phyloP scores from a whole-genome alignment of 2,888 invertebrate genomes.

The Sipha maydis region DNA sequence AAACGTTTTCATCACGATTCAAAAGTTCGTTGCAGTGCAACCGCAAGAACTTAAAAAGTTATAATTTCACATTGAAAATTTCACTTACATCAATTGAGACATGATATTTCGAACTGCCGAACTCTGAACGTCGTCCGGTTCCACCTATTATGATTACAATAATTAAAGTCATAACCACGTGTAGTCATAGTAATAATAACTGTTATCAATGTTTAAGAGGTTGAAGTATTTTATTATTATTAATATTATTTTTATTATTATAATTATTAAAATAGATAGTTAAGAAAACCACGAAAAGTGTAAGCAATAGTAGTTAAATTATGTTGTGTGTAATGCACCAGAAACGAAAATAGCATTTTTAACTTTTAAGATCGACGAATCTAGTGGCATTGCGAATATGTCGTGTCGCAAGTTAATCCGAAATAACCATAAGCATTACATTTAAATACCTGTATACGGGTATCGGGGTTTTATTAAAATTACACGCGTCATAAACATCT shows the following conservation, averaged over 20 bases:
- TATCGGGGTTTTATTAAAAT: neutral
- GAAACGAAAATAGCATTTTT: neutral
- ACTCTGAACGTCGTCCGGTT: neutral
- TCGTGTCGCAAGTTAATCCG: no score
- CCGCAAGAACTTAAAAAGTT: no score
- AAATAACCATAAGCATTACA: neutral
- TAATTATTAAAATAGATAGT: no score
- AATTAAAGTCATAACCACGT: neutral
- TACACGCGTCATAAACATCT: neutral
- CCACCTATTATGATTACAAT: neutral
- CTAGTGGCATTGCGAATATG: neutral
- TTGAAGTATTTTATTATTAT: neutral
- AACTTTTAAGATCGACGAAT: neutral
- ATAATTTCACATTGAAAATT: no score
- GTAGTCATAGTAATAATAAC: neutral
- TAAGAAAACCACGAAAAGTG: no score
- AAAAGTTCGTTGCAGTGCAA: no score
- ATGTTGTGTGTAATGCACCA: neutral
- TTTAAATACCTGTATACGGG: neutral
- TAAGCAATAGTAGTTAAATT: no score
- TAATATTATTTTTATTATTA: no score
- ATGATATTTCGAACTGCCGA: no score
- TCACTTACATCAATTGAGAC: no score
- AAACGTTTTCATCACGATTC: no score
- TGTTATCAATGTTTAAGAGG: neutral